These are phyloP conservation scores for Kryptolebias marmoratus DNA, from an alignment of 2,113 vertebrate species.

Conservation along the genomic window DNA sequence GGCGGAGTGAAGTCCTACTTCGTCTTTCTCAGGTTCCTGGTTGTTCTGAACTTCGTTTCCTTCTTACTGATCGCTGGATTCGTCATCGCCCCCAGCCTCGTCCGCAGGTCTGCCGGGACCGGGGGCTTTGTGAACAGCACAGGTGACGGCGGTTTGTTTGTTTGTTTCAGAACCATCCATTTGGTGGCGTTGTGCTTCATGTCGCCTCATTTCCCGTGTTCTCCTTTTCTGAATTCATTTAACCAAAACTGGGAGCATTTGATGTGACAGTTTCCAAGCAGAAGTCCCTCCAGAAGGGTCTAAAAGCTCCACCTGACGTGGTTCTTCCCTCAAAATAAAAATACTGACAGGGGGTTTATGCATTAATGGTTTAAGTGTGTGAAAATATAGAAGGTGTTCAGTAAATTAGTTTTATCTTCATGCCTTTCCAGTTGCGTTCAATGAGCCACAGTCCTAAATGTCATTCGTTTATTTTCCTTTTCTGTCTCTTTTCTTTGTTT, in stretches of 20 bases:
- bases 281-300: not conserved
- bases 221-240: not conserved
- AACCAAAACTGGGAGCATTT: conserved; percentile 8
- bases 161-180: not conserved
- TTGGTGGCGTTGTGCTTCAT: not conserved
- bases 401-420: too few species aligned
- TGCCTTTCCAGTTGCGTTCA: too few species aligned
- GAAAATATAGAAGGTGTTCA: too few species aligned
- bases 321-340: too few species aligned
- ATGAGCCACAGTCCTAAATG: too few species aligned
- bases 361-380: too few species aligned
- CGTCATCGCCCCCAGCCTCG: conserved; percentile 80
- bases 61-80: conserved; percentile 81
- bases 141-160: conserved; percentile 40
- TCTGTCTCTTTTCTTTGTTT: too few species aligned
- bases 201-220: not conserved
- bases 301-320: too few species aligned
- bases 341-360: too few species aligned
- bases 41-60: conserved; percentile 85
- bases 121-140: conserved; percentile 38
- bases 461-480: too few species aligned
- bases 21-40: conserved; percentile 86
- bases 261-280: conserved; percentile 51
- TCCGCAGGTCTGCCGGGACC: conserved; percentile 58
- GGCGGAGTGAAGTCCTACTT: conserved; percentile 89